These are phyloP conservation scores for Drosophila helvetica DNA, from an alignment of 2,888 invertebrate genomes.

Conservation along the genomic window DNA sequence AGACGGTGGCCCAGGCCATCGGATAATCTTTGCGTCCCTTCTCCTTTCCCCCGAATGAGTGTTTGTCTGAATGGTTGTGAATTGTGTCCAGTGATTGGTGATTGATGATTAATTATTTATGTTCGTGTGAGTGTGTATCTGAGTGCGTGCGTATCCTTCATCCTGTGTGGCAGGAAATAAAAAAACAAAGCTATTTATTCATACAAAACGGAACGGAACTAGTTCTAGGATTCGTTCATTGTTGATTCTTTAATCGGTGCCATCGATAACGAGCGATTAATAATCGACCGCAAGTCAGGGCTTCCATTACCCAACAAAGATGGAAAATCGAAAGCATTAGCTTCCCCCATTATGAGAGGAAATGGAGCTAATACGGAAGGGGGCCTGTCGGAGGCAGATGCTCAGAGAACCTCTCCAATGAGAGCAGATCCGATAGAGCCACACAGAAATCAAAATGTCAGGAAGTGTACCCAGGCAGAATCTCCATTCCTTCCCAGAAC, in stretches of 20 bases:
- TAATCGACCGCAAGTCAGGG: not conserved
- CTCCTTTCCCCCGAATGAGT: conserved; percentile 3
- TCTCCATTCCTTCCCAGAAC: too few relatives aligned
- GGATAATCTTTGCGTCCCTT: not conserved
- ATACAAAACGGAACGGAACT: not conserved
- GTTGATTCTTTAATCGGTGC: not conserved
- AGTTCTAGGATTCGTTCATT: too few relatives aligned
- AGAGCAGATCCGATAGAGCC: too few relatives aligned
- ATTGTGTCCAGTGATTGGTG: conserved; percentile 26
- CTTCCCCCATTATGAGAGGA: too few relatives aligned
- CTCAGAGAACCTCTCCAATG: not conserved
- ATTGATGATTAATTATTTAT: conserved; percentile 52
- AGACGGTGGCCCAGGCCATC: conserved; percentile 78
- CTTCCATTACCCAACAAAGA: too few relatives aligned
- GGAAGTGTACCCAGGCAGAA: too few relatives aligned
- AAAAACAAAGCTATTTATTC: conserved; percentile 41
- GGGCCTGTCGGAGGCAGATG: not conserved
- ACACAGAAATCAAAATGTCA: too few relatives aligned
- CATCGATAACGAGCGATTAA: not conserved
- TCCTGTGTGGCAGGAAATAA: conserved; percentile 25
- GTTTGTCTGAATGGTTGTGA: conserved; percentile 17
- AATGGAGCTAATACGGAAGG: not conserved
- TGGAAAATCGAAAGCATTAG: too few relatives aligned
- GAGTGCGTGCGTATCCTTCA: conserved; percentile 19
- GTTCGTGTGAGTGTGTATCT: conserved; percentile 52